Evolutionary conservation across 2,797 vertebrate genomes (phyloP).

Genomic region (Hypotaenidia philippensis): DNA sequence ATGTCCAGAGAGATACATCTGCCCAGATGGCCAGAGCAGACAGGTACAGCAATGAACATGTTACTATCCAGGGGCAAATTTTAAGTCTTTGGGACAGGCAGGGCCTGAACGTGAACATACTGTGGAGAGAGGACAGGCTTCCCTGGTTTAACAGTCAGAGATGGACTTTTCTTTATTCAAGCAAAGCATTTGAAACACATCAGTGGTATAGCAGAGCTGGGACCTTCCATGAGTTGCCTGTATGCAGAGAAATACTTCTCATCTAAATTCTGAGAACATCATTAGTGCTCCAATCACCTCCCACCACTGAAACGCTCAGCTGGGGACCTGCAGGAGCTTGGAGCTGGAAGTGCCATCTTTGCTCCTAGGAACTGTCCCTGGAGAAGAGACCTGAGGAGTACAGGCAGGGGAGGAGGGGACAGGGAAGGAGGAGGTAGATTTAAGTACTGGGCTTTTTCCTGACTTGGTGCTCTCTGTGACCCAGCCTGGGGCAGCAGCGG

Average conservation of each 20-base stretch:
- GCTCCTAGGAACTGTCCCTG: not conserved
- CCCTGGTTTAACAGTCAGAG: not conserved
- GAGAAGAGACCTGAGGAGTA: not conserved
- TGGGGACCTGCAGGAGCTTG: not conserved
- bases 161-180: not conserved
- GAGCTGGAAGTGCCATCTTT: not conserved
- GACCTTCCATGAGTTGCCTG: not conserved
- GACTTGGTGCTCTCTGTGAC: not conserved
- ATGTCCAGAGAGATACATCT: constrained; percentile 84
- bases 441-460: not conserved
- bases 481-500: not conserved
- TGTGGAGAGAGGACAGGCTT: not conserved
- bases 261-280: not conserved
- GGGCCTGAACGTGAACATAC: not conserved
- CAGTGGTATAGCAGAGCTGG: too few relatives aligned
- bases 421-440: fast-evolving
- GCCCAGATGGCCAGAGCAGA: constrained; percentile 79
- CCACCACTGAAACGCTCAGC: not conserved
- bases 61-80: not conserved
- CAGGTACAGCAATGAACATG: constrained; percentile 68
- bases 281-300: not conserved
- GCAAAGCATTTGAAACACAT: not conserved
- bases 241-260: not conserved
- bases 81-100: not conserved
- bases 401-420: not conserved